Evolutionary conservation across 1,140 invertebrate species (phyloP), one percentile per base, ranked within the genome.

Genomic region (Hydropsyche tenuis): DNA sequence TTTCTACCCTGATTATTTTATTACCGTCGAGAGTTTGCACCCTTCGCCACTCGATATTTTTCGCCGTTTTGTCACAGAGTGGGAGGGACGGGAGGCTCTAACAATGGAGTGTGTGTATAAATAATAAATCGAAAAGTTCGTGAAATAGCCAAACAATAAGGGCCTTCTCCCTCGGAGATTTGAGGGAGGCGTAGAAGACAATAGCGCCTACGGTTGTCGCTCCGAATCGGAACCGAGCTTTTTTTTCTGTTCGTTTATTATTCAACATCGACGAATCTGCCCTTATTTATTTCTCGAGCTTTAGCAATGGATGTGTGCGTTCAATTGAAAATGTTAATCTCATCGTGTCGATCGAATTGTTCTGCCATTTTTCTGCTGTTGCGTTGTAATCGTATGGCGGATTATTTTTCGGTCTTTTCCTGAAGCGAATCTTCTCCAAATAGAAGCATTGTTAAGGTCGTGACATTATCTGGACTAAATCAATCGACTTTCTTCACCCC

Each of bases 171-270:
- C 64, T 74, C 30, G 65, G 45, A 37, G 37, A 43, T 43, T 43
- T 43, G 5, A 43, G 12, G 37, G 5, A 12, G 5, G 37, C 62
- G 75, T 56, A 42, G 72, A 64, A 73, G 70, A 75, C 69, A 77
- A 77, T 74, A n/a, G n/a, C n/a, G n/a, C n/a, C n/a, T n/a, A n/a
- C n/a, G 70, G 75, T 77, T 77, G 73, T 77, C 75, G 74, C 75
- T 73, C 75, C 65, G 69, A 77, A 77, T 77, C 75, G 72, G 60
- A 74, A 45, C 43, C 37, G 48, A 30, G 30, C 64, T 42, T 48
- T 69, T 45, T 25, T 37, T 37, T 37, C 9, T 9, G 30, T 37
- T 9, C 3, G 9, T 37, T 37, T 9, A 37, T 37, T 37, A 37
- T 37, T 37, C 30, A 37, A 4, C 9, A 9, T 37, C 30, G 30